Evolutionary conservation across 2,113 vertebrate species (phyloP).

Genomic region (Talpa occidentalis): DNA sequence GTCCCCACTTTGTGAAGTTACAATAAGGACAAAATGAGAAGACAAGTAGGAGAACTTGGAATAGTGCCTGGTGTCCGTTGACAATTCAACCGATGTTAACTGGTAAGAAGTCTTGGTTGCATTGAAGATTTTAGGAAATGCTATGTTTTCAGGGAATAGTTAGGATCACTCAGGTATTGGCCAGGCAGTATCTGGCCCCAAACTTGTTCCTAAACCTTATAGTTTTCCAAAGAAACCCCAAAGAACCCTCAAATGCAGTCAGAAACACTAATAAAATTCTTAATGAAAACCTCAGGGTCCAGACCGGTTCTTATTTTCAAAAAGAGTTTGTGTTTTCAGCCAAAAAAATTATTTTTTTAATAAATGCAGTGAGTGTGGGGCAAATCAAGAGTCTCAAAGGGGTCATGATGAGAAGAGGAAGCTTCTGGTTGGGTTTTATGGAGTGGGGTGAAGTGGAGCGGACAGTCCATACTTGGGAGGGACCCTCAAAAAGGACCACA

Average conservation of each 20-base stretch:
- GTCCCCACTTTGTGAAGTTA: neutral
- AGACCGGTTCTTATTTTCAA: neutral
- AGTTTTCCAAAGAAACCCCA: slow-evolving; percentile 15
- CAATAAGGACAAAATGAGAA: neutral
- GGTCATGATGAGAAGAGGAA: neutral
- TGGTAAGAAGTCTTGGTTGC: neutral
- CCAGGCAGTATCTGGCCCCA: neutral
- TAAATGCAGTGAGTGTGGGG: neutral
- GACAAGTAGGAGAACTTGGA: neutral
- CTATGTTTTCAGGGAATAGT: neutral
- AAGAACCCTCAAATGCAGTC: neutral
- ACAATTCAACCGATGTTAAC: neutral
- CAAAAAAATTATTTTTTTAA: neutral
- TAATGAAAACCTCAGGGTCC: neutral
- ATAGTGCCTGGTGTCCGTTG: fast-evolving
- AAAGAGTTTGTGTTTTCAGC: neutral
- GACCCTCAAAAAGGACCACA: neutral
- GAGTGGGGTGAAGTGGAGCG: neutral
- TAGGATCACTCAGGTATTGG: neutral
- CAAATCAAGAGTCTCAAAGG: neutral
- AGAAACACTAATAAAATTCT: neutral
- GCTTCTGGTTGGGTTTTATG: neutral
- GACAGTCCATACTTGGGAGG: neutral
- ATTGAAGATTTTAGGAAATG: neutral
- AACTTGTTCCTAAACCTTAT: neutral